These are phyloP conservation scores for Pygathrix nemaeus DNA, from an alignment of 2,113 vertebrate genomes.

Conservation along the genomic window DNA sequence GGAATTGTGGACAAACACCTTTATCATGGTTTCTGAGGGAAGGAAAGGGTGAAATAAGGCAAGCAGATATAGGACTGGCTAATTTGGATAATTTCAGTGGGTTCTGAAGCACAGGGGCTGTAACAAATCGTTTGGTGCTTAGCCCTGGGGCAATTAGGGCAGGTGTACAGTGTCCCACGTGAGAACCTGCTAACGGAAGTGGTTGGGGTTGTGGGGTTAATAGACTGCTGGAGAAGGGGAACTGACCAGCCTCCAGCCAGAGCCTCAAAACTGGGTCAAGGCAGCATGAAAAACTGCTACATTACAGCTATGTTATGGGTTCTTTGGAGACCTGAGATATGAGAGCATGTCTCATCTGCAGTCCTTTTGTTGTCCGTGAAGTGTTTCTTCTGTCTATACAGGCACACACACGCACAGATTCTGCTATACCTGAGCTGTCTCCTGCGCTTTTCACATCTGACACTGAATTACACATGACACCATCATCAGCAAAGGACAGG, in stretches of 20 bases:
- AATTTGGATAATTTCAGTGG: background rate
- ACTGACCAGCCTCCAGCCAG: background rate
- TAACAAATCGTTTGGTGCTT: background rate
- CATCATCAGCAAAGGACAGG: background rate
- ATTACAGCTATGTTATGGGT: background rate
- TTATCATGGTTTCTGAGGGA: background rate
- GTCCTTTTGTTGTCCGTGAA: background rate
- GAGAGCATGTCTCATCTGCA: background rate
- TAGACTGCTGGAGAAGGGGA: background rate
- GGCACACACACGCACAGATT: background rate
- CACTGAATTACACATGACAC: background rate
- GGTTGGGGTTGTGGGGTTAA: background rate
- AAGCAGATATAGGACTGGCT: background rate
- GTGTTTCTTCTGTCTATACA: background rate
- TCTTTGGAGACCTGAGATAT: background rate
- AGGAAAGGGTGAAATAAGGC: background rate
- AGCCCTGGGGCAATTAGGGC: background rate
- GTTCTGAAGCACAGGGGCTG: background rate
- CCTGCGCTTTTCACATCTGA: background rate
- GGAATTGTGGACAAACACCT: background rate
- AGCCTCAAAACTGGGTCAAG: constrained; percentile 18
- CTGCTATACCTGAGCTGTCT: background rate
- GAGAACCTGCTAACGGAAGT: background rate
- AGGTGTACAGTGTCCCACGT: background rate
- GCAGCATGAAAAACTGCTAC: background rate